A percentile compares a stretch with the other conserved stretches of the same genome.
Evolutionary conservation across 1,140 invertebrate species (phyloP).

Genomic region (Platyscapa corneri): DNA sequence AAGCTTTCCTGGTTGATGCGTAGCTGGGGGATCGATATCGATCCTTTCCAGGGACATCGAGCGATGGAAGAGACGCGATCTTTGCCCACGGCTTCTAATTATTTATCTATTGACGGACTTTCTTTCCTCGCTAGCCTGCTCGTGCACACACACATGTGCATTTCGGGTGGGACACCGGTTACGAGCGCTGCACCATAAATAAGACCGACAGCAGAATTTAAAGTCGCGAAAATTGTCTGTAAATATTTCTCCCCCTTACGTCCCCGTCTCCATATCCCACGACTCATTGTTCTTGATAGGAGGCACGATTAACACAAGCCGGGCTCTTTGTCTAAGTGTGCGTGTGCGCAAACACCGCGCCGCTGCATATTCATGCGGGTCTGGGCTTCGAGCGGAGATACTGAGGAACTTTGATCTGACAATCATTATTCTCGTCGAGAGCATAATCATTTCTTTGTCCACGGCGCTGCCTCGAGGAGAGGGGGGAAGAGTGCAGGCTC

Average conservation of each 20-base stretch:
- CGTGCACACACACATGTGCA: too few relatives aligned
- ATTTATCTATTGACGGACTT: too few relatives aligned
- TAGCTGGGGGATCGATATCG: background rate
- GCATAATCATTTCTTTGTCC: constrained; percentile 35
- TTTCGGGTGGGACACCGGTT: background rate
- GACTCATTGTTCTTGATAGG: constrained; percentile 13
- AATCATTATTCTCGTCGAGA: constrained; percentile 38
- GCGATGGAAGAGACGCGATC: too few relatives aligned
- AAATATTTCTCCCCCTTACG: background rate
- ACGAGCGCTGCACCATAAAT: constrained; percentile 17
- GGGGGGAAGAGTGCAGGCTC: background rate
- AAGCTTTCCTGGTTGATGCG: background rate
- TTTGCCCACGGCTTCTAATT: too few relatives aligned
- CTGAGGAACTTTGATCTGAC: constrained; percentile 42
- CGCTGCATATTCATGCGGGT: constrained; percentile 42
- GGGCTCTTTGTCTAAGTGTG: background rate
- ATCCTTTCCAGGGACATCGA: background rate
- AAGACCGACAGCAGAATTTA: constrained; percentile 20
- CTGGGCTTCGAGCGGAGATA: background rate
- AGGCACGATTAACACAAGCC: constrained; percentile 17
- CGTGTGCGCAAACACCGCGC: background rate
- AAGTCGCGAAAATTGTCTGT: constrained; percentile 28
- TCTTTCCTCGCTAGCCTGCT: too few relatives aligned
- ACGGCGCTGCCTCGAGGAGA: too few relatives aligned
- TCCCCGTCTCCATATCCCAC: background rate